phyloP scores from a whole-genome alignment of 2,113 vertebrate genomes.

The Pogona vitticeps region DNA sequence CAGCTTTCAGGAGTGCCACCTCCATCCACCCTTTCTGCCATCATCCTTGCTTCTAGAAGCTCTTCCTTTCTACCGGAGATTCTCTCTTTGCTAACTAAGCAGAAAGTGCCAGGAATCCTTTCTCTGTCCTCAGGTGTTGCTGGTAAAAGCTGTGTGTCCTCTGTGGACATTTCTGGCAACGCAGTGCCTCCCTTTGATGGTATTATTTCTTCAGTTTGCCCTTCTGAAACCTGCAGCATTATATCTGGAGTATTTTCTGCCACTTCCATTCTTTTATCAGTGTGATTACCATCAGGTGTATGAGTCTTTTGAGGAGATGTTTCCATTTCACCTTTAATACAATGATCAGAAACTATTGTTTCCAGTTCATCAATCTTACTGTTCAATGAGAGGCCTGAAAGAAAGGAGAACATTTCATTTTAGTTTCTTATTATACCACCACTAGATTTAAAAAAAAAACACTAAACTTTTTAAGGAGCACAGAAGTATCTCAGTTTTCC shows the following conservation, averaged over 20 bases:
- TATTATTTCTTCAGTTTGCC: constrained; percentile 74
- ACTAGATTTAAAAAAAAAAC: background rate
- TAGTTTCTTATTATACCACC: background rate
- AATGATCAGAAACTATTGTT: constrained; percentile 59
- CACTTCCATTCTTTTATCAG: constrained; percentile 66
- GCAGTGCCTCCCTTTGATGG: constrained; percentile 61
- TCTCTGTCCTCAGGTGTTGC: constrained; percentile 36
- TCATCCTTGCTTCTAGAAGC: constrained; percentile 48
- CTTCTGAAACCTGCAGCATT: constrained; percentile 65
- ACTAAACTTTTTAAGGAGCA: background rate
- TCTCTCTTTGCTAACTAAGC: constrained; percentile 48
- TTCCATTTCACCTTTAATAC: constrained; percentile 63
- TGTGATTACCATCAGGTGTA: constrained; percentile 52
- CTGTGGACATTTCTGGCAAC: constrained; percentile 64
- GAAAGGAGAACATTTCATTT: constrained; percentile 38
- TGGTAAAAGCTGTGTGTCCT: constrained; percentile 54
- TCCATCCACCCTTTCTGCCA: constrained; percentile 54
- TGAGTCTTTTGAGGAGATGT: constrained; percentile 65
- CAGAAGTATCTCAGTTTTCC: background rate
- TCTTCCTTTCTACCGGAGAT: constrained; percentile 44
- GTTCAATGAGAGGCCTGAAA: constrained; percentile 71
- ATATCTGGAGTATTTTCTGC: constrained; percentile 60
- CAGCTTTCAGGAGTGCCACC: constrained; percentile 53
- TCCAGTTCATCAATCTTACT: constrained; percentile 66
- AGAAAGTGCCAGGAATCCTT: constrained; percentile 48